These are phyloP conservation scores for Equus quagga DNA, from an alignment of 2,113 vertebrate species.

Conservation along the genomic window DNA sequence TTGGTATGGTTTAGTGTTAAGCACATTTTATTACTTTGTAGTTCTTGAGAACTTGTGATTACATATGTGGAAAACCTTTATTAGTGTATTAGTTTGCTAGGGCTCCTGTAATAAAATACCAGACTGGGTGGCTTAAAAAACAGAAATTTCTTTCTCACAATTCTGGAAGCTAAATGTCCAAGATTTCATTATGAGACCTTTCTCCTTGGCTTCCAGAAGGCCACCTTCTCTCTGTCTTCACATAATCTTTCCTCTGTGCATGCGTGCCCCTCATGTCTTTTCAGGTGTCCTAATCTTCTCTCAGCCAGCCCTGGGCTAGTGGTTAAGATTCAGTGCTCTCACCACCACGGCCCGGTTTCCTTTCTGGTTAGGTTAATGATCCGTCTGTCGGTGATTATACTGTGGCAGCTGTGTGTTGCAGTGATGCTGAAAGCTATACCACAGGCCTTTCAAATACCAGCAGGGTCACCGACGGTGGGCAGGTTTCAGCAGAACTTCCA, in stretches of 20 bases:
- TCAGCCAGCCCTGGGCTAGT: not conserved
- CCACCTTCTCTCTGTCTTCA: not conserved
- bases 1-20: not conserved
- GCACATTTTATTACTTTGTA: not conserved
- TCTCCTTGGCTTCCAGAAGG: too few relatives aligned
- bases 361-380: too few relatives aligned
- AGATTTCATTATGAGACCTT: not conserved
- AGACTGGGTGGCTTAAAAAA: not conserved
- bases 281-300: not conserved
- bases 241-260: not conserved
- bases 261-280: not conserved
- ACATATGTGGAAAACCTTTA: not conserved
- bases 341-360: too few relatives aligned
- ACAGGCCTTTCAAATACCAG: too few relatives aligned
- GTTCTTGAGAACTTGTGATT: not conserved
- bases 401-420: too few relatives aligned
- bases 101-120: not conserved
- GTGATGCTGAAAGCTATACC: too few relatives aligned
- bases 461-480: too few relatives aligned
- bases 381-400: too few relatives aligned
- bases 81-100: not conserved
- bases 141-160: not conserved
- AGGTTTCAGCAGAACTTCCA: too few relatives aligned
- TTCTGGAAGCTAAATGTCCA: not conserved
- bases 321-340: too few relatives aligned